These are phyloP conservation scores for Unio pictorum DNA, from an alignment of 2,888 invertebrate species.

Conservation along the genomic window DNA sequence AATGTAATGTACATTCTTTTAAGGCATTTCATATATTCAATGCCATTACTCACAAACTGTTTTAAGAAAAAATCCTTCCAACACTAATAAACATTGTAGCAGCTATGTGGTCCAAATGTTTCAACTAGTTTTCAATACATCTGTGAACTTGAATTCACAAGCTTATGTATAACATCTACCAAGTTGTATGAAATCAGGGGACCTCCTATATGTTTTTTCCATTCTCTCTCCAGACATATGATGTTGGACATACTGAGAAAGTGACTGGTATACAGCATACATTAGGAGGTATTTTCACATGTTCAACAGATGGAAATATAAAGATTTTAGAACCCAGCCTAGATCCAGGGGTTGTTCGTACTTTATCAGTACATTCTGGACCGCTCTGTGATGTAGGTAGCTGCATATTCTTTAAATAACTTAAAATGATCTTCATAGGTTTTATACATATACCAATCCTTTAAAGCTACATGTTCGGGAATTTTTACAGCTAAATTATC, in stretches of 20 bases:
- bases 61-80: too few species aligned
- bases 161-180: too few species aligned
- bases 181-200: too few species aligned
- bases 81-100: too few species aligned
- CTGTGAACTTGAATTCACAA: too few species aligned
- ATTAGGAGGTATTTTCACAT: conserved; percentile 63
- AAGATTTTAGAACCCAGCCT: conserved; percentile 60
- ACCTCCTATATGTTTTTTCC: too few species aligned
- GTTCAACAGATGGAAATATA: conserved; percentile 58
- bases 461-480: too few species aligned
- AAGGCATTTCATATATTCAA: too few species aligned
- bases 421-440: not conserved
- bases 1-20: too few species aligned
- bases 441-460: not conserved
- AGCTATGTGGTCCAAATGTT: too few species aligned
- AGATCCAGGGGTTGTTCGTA: conserved; percentile 54
- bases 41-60: too few species aligned
- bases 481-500: not conserved
- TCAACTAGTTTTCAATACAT: too few species aligned
- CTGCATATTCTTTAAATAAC: not conserved
- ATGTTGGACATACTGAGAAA: conserved; percentile 60
- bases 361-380: conserved; percentile 43
- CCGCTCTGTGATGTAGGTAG: conserved; percentile 60
- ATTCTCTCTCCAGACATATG: conserved; percentile 49
- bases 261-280: conserved; percentile 60